Conservation (phyloP, 2,797 vertebrate genomes). For the Threskiornis aethiopicus region DNA sequence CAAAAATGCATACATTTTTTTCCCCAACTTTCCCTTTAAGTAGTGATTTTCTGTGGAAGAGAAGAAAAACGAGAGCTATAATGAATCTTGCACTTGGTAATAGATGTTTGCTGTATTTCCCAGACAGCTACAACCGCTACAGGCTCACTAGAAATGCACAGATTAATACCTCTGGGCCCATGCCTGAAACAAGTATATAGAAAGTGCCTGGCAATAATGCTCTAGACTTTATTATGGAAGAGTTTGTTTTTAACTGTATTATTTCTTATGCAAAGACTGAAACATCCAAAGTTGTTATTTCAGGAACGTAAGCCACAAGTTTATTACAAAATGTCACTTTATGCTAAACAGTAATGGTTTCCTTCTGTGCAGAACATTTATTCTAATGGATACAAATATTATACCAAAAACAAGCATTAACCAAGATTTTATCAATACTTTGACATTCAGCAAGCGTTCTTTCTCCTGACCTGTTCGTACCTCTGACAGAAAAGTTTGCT, state of each 20-base stretch:
- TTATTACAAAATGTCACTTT: neutral
- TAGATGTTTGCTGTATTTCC: neutral
- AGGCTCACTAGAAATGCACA: neutral
- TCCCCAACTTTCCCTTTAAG: neutral
- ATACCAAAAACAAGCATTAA: neutral
- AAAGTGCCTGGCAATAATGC: neutral
- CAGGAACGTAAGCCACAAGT: neutral
- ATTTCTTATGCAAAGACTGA: neutral
- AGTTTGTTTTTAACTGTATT: neutral
- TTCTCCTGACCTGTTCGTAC: neutral
- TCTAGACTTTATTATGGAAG: neutral
- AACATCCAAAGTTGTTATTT: neutral
- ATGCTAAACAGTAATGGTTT: neutral
- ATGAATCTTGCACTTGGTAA: neutral
- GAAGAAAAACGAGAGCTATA: neutral
- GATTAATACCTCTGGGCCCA: neutral
- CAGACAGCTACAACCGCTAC: neutral
- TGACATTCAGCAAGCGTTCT: neutral
- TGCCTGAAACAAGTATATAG: neutral
- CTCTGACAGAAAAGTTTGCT: neutral
- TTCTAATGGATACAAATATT: neutral
- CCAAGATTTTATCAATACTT: neutral
- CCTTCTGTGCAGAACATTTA: neutral
- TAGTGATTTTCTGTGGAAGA: neutral
- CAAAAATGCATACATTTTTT: rapidly evolving